These are phyloP conservation scores for Spheniscus mendiculus DNA, from an alignment of 2,113 vertebrate genomes.

Conservation along the genomic window DNA sequence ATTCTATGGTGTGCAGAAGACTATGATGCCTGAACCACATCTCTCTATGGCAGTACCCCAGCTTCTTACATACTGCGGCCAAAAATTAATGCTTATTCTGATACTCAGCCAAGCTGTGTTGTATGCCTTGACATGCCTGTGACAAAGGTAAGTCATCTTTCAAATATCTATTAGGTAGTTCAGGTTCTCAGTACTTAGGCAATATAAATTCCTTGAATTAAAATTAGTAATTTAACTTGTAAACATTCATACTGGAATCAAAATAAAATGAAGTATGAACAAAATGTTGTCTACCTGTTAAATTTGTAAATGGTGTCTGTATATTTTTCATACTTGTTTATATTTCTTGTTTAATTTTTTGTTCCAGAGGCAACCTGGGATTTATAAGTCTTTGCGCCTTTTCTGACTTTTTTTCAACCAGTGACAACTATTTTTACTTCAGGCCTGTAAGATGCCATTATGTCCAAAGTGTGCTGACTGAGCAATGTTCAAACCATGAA, in stretches of 20 bases:
- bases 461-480: not conserved
- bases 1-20: not conserved
- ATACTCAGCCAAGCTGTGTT: not conserved
- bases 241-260: not conserved
- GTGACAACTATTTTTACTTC: not conserved
- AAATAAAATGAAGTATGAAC: not conserved
- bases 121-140: not conserved
- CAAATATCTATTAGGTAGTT: not conserved
- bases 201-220: not conserved
- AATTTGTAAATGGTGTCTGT: not conserved
- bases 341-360: not conserved
- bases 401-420: not conserved
- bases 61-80: not conserved
- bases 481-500: not conserved
- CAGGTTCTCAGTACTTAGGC: not conserved
- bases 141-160: not conserved
- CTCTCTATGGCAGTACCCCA: rapidly evolving
- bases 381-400: not conserved
- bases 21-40: not conserved
- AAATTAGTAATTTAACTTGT: not conserved
- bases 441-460: not conserved
- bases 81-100: not conserved
- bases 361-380: not conserved
- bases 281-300: not conserved
- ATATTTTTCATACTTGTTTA: not conserved